Evolutionary conservation across 1,140 invertebrate species (phyloP).

Genomic region (Phenacoccus solenopsis): DNA sequence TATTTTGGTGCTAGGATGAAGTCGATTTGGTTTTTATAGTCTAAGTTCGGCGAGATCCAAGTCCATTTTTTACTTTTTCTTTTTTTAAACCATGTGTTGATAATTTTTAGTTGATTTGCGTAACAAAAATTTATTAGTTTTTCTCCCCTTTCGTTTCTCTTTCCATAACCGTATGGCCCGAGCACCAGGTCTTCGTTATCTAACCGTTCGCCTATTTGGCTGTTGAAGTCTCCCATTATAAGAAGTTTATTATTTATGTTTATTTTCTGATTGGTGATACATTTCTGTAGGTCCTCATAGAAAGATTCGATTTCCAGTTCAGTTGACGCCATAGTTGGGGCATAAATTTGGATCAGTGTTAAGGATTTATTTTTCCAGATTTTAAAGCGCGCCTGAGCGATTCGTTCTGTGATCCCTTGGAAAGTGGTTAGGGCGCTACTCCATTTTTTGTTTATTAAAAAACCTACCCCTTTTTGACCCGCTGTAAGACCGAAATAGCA

Average conservation of each 20-base stretch:
- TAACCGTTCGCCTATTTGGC: background rate
- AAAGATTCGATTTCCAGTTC: background rate
- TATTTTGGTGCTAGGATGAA: background rate
- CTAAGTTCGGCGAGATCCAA: conserved; percentile 4
- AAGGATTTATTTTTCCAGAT: background rate
- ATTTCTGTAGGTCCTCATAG: background rate
- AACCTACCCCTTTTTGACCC: background rate
- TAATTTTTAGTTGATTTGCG: background rate
- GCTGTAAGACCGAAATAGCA: background rate
- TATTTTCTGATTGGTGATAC: background rate
- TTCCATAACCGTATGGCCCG: background rate
- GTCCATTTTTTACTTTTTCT: background rate
- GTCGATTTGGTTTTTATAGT: conserved; percentile 10
- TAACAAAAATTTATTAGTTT: background rate
- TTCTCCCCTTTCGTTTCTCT: background rate
- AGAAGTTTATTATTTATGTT: background rate
- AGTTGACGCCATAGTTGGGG: background rate
- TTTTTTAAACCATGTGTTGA: conserved; percentile 10
- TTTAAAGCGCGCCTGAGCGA: background rate
- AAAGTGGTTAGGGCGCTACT: background rate
- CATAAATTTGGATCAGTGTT: background rate
- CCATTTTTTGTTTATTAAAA: background rate
- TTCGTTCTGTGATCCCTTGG: background rate
- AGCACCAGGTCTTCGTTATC: background rate
- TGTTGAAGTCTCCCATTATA: conserved; percentile 15